Base-by-base conservation (phyloP, 2,797 vertebrate genomes). In the Phalanger gymnotis region DNA sequence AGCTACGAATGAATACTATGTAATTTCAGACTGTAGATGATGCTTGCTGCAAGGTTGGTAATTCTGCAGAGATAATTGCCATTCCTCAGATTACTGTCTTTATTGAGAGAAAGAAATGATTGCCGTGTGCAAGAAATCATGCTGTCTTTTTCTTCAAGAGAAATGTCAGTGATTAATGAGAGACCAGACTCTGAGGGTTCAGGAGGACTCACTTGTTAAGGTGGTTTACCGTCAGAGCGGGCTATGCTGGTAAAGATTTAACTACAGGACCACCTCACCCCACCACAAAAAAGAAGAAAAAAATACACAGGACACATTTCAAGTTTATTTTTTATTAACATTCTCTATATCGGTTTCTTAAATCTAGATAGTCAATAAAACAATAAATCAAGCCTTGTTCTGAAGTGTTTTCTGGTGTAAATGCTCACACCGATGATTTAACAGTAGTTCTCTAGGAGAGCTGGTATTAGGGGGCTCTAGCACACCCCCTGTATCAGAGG, bases 31-130 rank as follows among this genome's bases (percentile, higher is more conserved):
- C 91, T 89, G 92, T 97, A 40, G 54, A 95, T 93, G 97, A 97
- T 93, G 97, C 96, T 95, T 1, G 2, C 94, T 92, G 52, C 93
- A 96, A 94, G 93, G 87, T 94, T 96, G 94, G 90, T 90, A 90
- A 61, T 95, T 97, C 97, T 93, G 55, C 96, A 7, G 92, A 90
- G 97, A 97, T 97, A 97, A 98, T 96, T 96, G 93, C 96, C 94
- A 92, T 96, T 94, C 91, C 54, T 93, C 95, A 73, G 97, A 97
- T 96, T 94, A 96, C 94, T 66, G 92, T 97, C 96, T 97, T 97
- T 91, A 95, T 90, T 90, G 73, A 94, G 93, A 94, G 94, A 96
- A 95, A 95, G 93, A 95, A 96, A 94, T 96, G 97, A 95, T 91
- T 56, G 94, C 95, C 87, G 52, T 93, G 90, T 66, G 87, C 93